phyloP scores from a whole-genome alignment of 2,797 vertebrate genomes.

The Lates japonicus region DNA sequence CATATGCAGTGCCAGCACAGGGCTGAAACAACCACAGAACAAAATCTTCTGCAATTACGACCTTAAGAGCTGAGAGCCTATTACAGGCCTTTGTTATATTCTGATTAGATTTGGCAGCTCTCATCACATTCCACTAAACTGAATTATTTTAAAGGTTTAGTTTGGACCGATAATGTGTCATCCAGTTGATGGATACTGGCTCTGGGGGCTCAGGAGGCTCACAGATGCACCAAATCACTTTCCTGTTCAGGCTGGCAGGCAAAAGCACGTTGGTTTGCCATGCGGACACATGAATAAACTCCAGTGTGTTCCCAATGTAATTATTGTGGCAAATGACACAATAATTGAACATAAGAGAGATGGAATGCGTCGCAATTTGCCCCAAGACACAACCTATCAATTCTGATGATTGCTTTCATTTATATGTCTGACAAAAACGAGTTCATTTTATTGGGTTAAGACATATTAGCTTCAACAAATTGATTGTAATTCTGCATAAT shows the following conservation, averaged over 20 bases:
- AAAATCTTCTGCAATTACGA: slow-evolving; percentile 22
- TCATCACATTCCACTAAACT: slow-evolving; percentile 23
- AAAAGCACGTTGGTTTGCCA: slow-evolving; percentile 4
- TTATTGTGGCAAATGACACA: slow-evolving; percentile 59
- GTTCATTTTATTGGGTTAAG: slow-evolving; percentile 48
- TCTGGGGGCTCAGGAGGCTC: slow-evolving; percentile 21
- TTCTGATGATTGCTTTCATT: slow-evolving; percentile 68
- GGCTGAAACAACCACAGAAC: slow-evolving; percentile 22
- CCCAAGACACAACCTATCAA: slow-evolving; percentile 57
- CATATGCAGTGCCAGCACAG: slow-evolving; percentile 9
- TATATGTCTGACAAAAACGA: slow-evolving; percentile 60
- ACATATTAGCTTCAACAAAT: slow-evolving; percentile 63
- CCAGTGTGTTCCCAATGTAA: slow-evolving; percentile 49
- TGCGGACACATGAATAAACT: slow-evolving; percentile 47
- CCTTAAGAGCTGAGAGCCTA: slow-evolving; percentile 21
- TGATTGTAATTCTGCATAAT: slow-evolving; percentile 62
- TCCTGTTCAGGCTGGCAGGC: not conserved
- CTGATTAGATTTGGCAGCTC: slow-evolving; percentile 49
- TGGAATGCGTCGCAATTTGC: slow-evolving; percentile 47
- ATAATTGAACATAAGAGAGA: slow-evolving; percentile 66
- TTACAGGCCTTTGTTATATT: slow-evolving; percentile 43
- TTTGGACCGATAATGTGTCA: slow-evolving; percentile 47
- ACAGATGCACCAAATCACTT: slow-evolving; percentile 16
- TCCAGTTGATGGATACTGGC: slow-evolving; percentile 42
- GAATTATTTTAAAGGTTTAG: slow-evolving; percentile 27